Evolutionary conservation across 2,888 invertebrate species (phyloP).

Genomic region (Chrysomela aeneicollis): DNA sequence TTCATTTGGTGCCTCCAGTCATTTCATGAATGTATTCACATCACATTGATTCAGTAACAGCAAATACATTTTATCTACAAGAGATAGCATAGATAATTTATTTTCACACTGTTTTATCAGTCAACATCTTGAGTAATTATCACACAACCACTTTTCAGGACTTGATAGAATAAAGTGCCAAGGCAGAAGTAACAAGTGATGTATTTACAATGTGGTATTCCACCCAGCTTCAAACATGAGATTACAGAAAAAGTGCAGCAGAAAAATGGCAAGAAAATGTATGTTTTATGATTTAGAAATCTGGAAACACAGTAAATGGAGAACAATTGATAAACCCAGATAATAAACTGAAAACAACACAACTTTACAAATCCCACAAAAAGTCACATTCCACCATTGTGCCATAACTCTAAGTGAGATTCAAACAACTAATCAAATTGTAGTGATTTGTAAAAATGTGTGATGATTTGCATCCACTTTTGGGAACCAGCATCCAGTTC

Average conservation of each 20-base stretch:
- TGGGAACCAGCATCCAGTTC: slow-evolving; percentile 39
- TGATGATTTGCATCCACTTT: slow-evolving; percentile 48
- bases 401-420: slow-evolving; percentile 42
- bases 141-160: slow-evolving; percentile 14
- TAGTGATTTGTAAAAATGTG: slow-evolving; percentile 43
- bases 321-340: slow-evolving; percentile 65
- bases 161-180: slow-evolving; percentile 21
- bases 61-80: slow-evolving; percentile 26
- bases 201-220: slow-evolving; percentile 50
- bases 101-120: not conserved
- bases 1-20: slow-evolving; percentile 32
- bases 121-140: not conserved
- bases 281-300: slow-evolving; percentile 65
- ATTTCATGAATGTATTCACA: slow-evolving; percentile 36
- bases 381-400: slow-evolving; percentile 42
- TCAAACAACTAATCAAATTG: slow-evolving; percentile 32
- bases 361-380: slow-evolving; percentile 10
- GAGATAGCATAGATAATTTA: slow-evolving; percentile 11
- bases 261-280: slow-evolving; percentile 46
- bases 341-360: slow-evolving; percentile 48
- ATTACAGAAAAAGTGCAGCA: slow-evolving; percentile 37
- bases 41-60: slow-evolving; percentile 26
- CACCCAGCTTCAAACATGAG: slow-evolving; percentile 44
- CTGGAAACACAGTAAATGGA: slow-evolving; percentile 85
- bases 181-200: slow-evolving; percentile 45